phyloP scores from a whole-genome alignment of 2,113 vertebrate species.

The Caretta caretta region DNA sequence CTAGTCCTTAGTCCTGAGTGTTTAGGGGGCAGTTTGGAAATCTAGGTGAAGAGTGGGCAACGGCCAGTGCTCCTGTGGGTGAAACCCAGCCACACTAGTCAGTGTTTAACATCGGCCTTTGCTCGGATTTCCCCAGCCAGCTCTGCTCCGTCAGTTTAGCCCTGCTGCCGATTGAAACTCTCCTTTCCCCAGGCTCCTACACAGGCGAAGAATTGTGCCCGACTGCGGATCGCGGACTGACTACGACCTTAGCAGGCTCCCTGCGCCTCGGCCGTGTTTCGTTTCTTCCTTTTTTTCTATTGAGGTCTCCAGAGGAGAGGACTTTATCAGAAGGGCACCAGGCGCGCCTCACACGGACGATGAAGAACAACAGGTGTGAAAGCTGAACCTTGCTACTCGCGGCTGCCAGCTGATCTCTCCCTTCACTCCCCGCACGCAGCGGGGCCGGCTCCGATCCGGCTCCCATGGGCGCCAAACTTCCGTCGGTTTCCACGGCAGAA shows the following conservation, averaged over 20 bases:
- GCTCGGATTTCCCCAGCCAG: neutral
- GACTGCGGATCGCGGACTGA: no score
- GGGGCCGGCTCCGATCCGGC: neutral
- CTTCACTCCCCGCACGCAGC: neutral
- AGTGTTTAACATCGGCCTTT: neutral
- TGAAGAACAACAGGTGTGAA: neutral
- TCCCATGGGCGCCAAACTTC: no score
- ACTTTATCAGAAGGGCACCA: neutral
- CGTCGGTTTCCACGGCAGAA: rapidly evolving
- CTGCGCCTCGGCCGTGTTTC: neutral
- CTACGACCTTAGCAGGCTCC: neutral
- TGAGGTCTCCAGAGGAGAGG: neutral
- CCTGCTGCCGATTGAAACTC: neutral
- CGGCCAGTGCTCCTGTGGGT: no score
- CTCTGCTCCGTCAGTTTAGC: neutral
- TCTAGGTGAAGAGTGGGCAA: neutral
- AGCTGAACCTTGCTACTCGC: neutral
- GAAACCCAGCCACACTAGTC: no score
- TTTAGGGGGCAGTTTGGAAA: neutral
- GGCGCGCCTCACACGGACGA: neutral
- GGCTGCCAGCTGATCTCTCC: neutral
- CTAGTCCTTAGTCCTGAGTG: neutral
- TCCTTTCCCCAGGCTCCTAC: neutral
- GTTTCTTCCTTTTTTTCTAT: neutral
- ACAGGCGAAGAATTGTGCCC: neutral